phyloP scores from a whole-genome alignment of 2,888 invertebrate species.

The Synergus laeviventris region DNA sequence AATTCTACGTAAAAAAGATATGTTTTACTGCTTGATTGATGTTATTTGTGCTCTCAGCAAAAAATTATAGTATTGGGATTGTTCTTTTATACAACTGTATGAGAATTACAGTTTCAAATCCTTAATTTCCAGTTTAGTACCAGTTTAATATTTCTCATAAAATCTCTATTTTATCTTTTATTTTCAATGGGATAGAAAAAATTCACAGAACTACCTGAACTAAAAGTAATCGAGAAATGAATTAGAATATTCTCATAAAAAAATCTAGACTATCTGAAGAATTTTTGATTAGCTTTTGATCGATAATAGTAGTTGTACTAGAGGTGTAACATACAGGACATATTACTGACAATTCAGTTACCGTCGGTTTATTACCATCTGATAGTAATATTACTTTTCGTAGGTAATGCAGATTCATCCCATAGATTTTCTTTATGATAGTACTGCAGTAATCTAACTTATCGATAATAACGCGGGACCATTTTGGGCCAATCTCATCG shows the following conservation, averaged over 20 bases:
- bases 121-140: not conserved
- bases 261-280: slow-evolving; percentile 45
- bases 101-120: not conserved
- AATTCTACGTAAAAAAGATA: slow-evolving; percentile 16
- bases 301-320: not conserved
- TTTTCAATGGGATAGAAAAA: not conserved
- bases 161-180: not conserved
- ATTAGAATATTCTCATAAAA: slow-evolving; percentile 41
- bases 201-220: not conserved
- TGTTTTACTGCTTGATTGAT: not conserved
- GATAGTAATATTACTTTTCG: no score
- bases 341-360: no score
- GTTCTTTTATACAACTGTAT: not conserved
- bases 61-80: not conserved
- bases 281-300: slow-evolving; percentile 48
- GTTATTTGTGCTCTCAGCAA: not conserved
- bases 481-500: no score
- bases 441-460: no score
- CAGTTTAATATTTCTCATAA: not conserved
- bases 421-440: no score
- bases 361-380: no score
- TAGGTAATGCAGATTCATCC: no score
- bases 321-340: no score
- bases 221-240: not conserved
- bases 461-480: no score